Evolutionary conservation across 2,113 vertebrate genomes (phyloP).

Genomic region (Columba livia): DNA sequence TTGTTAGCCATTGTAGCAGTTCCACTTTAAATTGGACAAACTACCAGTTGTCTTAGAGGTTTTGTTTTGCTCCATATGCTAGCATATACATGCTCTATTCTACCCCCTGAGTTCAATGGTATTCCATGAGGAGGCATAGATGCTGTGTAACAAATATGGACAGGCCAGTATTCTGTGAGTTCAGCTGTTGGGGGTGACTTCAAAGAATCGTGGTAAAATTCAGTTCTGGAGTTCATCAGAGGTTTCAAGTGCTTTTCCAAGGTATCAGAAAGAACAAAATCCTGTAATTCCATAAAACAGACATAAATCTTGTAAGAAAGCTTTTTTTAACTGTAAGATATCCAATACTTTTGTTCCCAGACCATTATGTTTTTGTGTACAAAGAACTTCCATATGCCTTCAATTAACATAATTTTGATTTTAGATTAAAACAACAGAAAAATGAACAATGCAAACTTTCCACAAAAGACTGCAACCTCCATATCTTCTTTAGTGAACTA

Average conservation of each 20-base stretch:
- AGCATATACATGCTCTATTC: background rate
- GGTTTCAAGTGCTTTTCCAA: background rate
- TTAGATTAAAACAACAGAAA: background rate
- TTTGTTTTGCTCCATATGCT: background rate
- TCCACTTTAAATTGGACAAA: background rate
- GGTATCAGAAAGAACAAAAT: background rate
- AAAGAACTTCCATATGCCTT: background rate
- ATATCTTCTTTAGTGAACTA: background rate
- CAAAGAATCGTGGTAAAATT: background rate
- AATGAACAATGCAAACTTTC: background rate
- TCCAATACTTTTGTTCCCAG: background rate
- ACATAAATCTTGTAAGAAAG: background rate
- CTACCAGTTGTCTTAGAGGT: background rate
- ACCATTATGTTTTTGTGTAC: background rate
- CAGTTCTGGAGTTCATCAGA: background rate
- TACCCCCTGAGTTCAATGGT: background rate
- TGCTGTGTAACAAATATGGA: background rate
- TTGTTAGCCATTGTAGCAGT: background rate
- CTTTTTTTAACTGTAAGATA: background rate
- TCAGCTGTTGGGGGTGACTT: background rate
- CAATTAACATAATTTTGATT: background rate
- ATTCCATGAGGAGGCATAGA: background rate
- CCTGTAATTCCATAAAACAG: background rate
- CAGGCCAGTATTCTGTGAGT: background rate
- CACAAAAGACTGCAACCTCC: background rate